Conservation (phyloP, 1,140 invertebrate genomes). For the Meteorus sp. region DNA sequence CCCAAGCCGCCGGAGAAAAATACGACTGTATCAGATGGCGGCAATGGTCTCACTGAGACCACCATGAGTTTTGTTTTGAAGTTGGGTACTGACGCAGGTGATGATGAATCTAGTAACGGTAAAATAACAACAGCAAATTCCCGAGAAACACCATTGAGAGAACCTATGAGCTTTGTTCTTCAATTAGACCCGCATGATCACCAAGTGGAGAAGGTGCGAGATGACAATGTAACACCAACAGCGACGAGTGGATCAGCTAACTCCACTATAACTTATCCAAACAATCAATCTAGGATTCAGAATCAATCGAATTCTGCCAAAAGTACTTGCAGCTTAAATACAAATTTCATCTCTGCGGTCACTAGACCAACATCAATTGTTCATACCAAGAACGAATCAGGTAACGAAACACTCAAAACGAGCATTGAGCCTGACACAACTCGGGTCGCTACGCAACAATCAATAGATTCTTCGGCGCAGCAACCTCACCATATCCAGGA, state of each 20-base stretch:
- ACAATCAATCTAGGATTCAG: conserved; percentile 6
- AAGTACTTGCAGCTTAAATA: neutral
- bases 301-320: neutral
- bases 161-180: conserved; percentile 6
- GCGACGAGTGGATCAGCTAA: neutral
- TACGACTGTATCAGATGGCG: conserved; percentile 13
- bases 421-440: conserved; percentile 39
- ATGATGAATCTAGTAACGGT: conserved; percentile 25
- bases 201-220: neutral
- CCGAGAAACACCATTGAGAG: neutral
- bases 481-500: conserved; percentile 6
- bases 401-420: conserved; percentile 32
- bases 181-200: neutral
- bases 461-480: neutral
- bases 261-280: neutral
- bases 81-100: conserved; percentile 34
- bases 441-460: conserved; percentile 37
- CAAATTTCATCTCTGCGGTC: conserved; percentile 16
- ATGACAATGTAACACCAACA: neutral
- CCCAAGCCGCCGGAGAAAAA: conserved; percentile 27
- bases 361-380: conserved; percentile 25
- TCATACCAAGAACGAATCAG: conserved; percentile 34
- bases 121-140: neutral
- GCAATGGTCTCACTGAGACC: conserved; percentile 35
- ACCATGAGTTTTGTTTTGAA: conserved; percentile 49